These are phyloP conservation scores for Nasonia longicornis DNA, from an alignment of 1,140 invertebrate genomes.

Conservation along the genomic window DNA sequence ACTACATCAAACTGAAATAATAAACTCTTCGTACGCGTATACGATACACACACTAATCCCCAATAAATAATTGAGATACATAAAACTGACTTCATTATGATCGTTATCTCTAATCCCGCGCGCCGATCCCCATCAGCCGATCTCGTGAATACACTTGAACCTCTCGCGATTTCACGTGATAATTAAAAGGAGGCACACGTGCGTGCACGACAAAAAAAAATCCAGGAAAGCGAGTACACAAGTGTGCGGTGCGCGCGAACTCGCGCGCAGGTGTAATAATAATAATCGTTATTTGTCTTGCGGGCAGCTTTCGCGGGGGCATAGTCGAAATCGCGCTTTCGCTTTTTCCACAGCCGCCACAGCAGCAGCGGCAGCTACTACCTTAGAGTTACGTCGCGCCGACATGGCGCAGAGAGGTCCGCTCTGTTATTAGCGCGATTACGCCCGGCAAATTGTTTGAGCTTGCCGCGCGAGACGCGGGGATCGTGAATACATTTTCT, in stretches of 20 bases:
- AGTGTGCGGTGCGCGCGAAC: not conserved
- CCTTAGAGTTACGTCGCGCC: constrained; percentile 28
- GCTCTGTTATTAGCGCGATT: constrained; percentile 57
- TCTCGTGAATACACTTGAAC: not conserved
- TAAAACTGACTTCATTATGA: not conserved
- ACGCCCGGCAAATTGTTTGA: constrained; percentile 46
- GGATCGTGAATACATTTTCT: constrained; percentile 43
- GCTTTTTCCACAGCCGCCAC: constrained; percentile 48
- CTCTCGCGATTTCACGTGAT: not conserved
- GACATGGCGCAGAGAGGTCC: constrained; percentile 29
- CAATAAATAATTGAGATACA: not conserved
- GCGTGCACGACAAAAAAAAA: constrained; percentile 32
- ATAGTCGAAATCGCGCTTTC: constrained; percentile 49
- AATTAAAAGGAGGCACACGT: constrained; percentile 3
- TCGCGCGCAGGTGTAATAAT: constrained; percentile 18
- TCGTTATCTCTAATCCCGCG: too few species aligned
- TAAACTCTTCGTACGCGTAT: not conserved
- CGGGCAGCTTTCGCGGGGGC: not conserved
- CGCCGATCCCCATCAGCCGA: not conserved
- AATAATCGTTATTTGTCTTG: constrained; percentile 23
- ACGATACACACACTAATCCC: not conserved
- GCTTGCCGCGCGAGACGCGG: not conserved
- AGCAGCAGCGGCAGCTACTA: not conserved
- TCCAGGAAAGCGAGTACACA: not conserved
- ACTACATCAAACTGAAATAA: not conserved